Base-by-base conservation (phyloP, 2,888 invertebrate genomes). In the Ametastegia equiseti region DNA sequence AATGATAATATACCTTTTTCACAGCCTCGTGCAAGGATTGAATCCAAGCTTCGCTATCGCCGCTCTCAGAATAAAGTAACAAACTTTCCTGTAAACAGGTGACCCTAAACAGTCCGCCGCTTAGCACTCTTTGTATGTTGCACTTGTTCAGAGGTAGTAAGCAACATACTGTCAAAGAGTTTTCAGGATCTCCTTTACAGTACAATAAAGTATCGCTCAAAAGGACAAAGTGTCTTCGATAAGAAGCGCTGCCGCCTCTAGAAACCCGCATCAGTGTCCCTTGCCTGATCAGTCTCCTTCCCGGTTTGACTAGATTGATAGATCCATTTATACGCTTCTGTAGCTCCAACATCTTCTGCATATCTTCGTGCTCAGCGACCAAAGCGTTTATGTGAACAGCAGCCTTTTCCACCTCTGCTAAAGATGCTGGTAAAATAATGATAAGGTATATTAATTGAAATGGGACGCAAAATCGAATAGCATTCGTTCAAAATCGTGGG, bases 161-260 rank as follows among this genome's bases (percentile, higher is more conserved):
- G 87, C 95, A 94, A 82, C 94, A 94, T 84, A 95, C 95, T 85
- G 94, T 94, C 6, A 96, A 88, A 0, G 94, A 94, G 86, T 94
- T 94, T 13, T 94, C 93, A 42, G 93, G 93, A 2, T 93, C 92
- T 0, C 94, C 92, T 92, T 96, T 96, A 87, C 95, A 96, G 87
- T 96, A 96, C 89, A 97, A 92, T 65, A 97, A 92, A 86, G 95
- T 95, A 87, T 97, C 97, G 19, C 94, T 95, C 92, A 96, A 94
- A 19, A 96, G 92, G 84, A 96, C 93, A 83, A 96, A 95, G 88
- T 95, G 95, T 7, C 95, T 88, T 90, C 90, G 80, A 69, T 88
- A 88, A 27, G 88, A 88, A 39, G 90, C 90, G 81, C 91, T 90
- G 5, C 92, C 92, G 83, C 91, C 92, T 54, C 92, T 90, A 0